Evolutionary conservation across 1,140 invertebrate genomes (phyloP).

Genomic region (Leguminivora glycinivorella): DNA sequence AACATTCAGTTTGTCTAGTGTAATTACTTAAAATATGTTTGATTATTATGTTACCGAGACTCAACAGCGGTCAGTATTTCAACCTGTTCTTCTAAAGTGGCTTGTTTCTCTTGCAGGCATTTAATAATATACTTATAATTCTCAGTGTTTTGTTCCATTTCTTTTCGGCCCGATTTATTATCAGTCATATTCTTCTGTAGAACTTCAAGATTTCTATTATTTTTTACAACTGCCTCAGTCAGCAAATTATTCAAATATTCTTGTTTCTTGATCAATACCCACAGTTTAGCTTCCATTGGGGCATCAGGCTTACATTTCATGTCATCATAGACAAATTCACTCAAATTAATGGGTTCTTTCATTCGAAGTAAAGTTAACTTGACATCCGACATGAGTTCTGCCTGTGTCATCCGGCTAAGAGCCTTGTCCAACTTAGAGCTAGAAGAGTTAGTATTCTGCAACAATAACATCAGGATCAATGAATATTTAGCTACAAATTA

Average conservation of each 20-base stretch:
- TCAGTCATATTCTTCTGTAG: slow-evolving; percentile 55
- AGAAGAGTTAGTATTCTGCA: neutral
- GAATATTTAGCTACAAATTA: neutral
- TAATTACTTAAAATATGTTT: neutral
- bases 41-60: slow-evolving; percentile 47
- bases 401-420: slow-evolving; percentile 51
- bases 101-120: slow-evolving; percentile 69
- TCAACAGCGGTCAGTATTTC: slow-evolving; percentile 70
- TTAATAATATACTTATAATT: slow-evolving; percentile 68
- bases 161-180: slow-evolving; percentile 43
- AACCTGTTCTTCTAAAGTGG: slow-evolving; percentile 70
- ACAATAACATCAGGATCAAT: neutral
- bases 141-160: slow-evolving; percentile 55
- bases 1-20: too few species aligned
- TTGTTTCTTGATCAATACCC: slow-evolving; percentile 68
- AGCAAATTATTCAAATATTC: slow-evolving; percentile 60
- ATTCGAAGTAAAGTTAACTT: slow-evolving; percentile 48
- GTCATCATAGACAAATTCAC: slow-evolving; percentile 54
- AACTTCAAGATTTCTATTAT: slow-evolving; percentile 56
- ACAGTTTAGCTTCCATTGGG: slow-evolving; percentile 54
- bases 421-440: slow-evolving; percentile 51
- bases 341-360: slow-evolving; percentile 57
- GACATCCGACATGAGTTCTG: slow-evolving; percentile 54
- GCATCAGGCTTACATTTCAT: slow-evolving; percentile 53
- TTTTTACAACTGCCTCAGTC: slow-evolving; percentile 48